Conservation (phyloP, 2,888 invertebrate species). For the Agrochola lychnidis region DNA sequence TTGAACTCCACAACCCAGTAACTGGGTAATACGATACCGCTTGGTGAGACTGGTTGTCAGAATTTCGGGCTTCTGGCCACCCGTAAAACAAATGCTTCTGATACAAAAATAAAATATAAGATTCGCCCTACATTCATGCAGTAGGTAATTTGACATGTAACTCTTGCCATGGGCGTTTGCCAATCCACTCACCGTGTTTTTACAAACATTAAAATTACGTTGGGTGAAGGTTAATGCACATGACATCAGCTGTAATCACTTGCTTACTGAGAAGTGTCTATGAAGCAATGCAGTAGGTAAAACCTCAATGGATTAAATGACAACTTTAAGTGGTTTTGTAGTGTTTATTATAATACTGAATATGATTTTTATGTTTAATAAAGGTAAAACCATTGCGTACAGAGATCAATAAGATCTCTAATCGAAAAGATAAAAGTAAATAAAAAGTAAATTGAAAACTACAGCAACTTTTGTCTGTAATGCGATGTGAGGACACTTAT, state of each 20-base stretch:
- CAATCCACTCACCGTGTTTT: constrained; percentile 35
- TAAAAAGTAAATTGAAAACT: background rate
- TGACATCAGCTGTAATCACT: constrained; percentile 25
- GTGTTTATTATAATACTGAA: background rate
- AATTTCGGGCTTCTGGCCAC: no score
- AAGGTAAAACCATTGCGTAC: background rate
- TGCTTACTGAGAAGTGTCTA: constrained; percentile 17
- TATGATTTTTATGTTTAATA: background rate
- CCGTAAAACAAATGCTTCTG: background rate
- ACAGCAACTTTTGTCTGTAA: background rate
- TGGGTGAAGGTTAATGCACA: constrained; percentile 41
- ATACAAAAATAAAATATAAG: no score
- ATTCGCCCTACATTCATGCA: background rate
- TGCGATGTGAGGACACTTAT: no score
- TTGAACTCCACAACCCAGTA: no score
- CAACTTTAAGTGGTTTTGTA: background rate
- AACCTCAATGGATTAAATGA: constrained; percentile 4
- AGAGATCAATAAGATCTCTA: no score
- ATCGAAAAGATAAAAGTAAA: background rate
- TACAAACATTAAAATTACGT: constrained; percentile 39
- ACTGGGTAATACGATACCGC: no score
- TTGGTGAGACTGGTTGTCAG: no score
- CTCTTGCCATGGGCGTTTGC: background rate
- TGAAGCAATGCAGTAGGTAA: constrained; percentile 18
- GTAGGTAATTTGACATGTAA: background rate